Base-by-base conservation (phyloP, 2,888 invertebrate species). In the Zaprionus lineosus region DNA sequence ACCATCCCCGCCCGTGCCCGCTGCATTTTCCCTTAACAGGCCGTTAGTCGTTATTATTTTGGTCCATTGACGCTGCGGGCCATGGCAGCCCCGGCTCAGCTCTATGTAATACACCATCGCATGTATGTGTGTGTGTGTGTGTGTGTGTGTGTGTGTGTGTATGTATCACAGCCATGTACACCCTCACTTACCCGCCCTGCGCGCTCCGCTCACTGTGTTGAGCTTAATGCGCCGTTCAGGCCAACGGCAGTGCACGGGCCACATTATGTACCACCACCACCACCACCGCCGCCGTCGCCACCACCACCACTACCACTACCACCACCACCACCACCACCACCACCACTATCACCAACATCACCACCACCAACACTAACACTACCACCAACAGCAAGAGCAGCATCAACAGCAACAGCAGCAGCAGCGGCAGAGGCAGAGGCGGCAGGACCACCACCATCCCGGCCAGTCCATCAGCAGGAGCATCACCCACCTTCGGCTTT, bases 31-130 rank as follows among this genome's bases (percentile, higher is more conserved):
- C 78, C 78, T 81, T 78, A 78, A 78, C 78, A 78, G 78, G 78
- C 78, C 78, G 75, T 83, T 79, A 78, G 79, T 81, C 83, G 83
- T 83, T 75, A 87, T 87, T 86, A 87, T 86, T 88, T 87, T 87
- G 87, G 87, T 88, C 87, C 87, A 88, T 88, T 87, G 88, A 88
- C 78, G 86, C 82, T 84, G 83, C 83, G 79, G 78, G 86, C 85
- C 76, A 73, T 73, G 73, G 47, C 76, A 76, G 56, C 57, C 31
- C n/a, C 29, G 43, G 53, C 48, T 58, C 72, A 50, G 53, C 48
- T 58, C 69, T 74, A 75, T 75, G n/a, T n/a, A n/a, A 57, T 74
- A 74, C 58, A 76, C 61, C 36, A n/a, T n/a, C n/a, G n/a, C n/a
- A n/a, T n/a, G n/a, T n/a, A n/a, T n/a, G n/a, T n/a, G n/a, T n/a